phyloP scores from a whole-genome alignment of 2,797 vertebrate genomes.

The Poecilia velifera region DNA sequence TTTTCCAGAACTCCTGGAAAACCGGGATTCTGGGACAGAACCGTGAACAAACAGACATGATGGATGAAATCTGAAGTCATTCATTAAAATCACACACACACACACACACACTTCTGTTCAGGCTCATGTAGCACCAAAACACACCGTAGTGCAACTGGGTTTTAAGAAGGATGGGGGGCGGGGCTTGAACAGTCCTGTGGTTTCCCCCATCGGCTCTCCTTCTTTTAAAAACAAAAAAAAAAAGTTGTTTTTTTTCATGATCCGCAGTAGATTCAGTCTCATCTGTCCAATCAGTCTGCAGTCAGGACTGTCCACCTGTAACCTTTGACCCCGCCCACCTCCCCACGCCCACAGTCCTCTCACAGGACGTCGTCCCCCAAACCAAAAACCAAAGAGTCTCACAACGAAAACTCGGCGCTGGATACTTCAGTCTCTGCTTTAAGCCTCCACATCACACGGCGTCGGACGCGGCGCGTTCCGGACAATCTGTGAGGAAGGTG shows the following conservation, averaged over 20 bases:
- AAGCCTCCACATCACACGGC: constrained; percentile 66
- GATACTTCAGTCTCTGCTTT: constrained; percentile 59
- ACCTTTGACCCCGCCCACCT: not conserved
- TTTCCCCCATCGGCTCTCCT: constrained; percentile 7
- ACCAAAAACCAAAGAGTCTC: constrained; percentile 37
- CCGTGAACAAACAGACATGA: not conserved
- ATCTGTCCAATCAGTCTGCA: constrained; percentile 21
- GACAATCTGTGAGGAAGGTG: constrained; percentile 36
- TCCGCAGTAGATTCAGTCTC: constrained; percentile 41
- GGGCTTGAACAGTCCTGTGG: constrained; percentile 6
- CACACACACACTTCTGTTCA: constrained; percentile 5
- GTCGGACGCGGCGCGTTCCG: constrained; percentile 61
- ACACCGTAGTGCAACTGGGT: constrained; percentile 56
- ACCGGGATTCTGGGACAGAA: not conserved
- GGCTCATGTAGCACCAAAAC: constrained; percentile 39
- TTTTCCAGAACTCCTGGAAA: not conserved
- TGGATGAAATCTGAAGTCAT: constrained; percentile 1
- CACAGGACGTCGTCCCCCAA: not conserved
- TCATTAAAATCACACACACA: constrained; percentile 21
- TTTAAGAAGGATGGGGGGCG: not conserved
- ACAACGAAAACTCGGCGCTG: constrained; percentile 38
- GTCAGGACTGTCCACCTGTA: not conserved
- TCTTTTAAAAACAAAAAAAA: constrained; percentile 8
- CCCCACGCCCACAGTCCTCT: no score
- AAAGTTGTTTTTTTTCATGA: not conserved